Percentiles rank a stretch among this genome's conserved stretches.
These are phyloP conservation scores for Calliphora vicina DNA, from an alignment of 1,140 invertebrate genomes.

Conservation along the genomic window DNA sequence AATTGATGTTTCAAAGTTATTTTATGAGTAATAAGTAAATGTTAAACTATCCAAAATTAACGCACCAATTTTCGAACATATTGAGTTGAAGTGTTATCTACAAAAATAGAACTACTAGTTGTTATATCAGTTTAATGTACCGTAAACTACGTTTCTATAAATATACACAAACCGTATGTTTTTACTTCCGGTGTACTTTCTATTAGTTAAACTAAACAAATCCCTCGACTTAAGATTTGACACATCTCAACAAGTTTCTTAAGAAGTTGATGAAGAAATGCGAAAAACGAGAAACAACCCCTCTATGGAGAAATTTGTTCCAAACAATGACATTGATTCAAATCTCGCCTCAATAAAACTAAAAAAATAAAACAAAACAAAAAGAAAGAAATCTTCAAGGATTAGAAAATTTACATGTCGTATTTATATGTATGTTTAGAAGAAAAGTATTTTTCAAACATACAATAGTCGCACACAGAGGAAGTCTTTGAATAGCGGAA, in stretches of 20 bases:
- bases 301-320: not conserved
- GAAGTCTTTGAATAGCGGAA: not conserved
- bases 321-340: slow-evolving; percentile 25
- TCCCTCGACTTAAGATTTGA: not conserved
- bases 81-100: no score
- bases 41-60: no score
- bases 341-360: not conserved
- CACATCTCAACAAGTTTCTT: slow-evolving; percentile 29
- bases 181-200: not conserved
- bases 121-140: no score
- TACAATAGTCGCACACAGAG: not conserved
- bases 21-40: no score
- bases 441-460: not conserved
- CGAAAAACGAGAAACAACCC: not conserved
- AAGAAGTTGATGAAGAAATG: not conserved
- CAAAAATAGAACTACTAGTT: no score
- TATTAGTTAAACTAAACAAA: not conserved
- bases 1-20: no score
- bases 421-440: not conserved
- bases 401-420: slow-evolving; percentile 21
- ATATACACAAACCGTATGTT: not conserved
- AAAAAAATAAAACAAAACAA: slow-evolving; percentile 8
- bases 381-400: slow-evolving; percentile 11
- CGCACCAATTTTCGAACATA: no score
- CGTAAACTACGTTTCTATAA: not conserved